Percentiles rank a stretch among this genome's conserved stretches.
phyloP scores from a whole-genome alignment of 1,140 invertebrate genomes.

The Lanistes nyassanus region DNA sequence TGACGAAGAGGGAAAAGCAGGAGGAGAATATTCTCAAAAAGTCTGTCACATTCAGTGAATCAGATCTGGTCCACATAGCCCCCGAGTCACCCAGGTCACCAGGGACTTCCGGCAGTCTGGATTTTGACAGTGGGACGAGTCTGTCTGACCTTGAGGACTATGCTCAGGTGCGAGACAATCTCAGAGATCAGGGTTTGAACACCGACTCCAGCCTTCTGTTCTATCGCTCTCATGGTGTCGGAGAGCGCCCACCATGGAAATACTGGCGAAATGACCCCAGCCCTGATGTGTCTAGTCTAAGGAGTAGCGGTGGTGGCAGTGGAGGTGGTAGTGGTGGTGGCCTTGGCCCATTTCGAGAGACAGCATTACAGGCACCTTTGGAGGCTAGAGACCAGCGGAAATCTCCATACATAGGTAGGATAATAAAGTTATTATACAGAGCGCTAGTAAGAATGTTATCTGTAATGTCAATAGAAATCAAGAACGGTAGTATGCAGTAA shows the following conservation, averaged over 20 bases:
- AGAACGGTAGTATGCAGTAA: background rate
- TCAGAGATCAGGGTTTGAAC: conserved; percentile 38
- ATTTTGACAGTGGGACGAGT: too few species aligned
- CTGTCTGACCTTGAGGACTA: too few species aligned
- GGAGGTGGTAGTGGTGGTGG: conserved; percentile 19
- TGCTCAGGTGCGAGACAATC: background rate
- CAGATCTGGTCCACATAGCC: conserved; percentile 10
- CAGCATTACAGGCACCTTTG: conserved; percentile 53
- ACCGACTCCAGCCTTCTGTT: conserved; percentile 49
- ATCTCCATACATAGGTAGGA: conserved; percentile 46
- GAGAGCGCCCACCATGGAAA: conserved; percentile 51
- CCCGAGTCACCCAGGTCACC: background rate
- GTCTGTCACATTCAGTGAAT: conserved; percentile 47
- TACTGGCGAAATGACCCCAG: conserved; percentile 54
- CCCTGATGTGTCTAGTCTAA: conserved; percentile 22
- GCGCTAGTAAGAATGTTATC: too few species aligned
- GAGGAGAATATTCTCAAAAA: conserved; percentile 52
- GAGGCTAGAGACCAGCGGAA: conserved; percentile 50
- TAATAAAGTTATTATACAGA: too few species aligned
- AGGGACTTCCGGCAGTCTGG: too few species aligned
- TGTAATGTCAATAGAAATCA: too few species aligned
- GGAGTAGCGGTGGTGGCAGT: background rate
- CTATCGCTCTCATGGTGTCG: conserved; percentile 22
- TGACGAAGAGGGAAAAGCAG: conserved; percentile 48
- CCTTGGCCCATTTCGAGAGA: conserved; percentile 55